Percentiles rank a stretch among this genome's conserved stretches.
Evolutionary conservation across 2,888 invertebrate genomes (phyloP).

Genomic region (Drosophila leonis): DNA sequence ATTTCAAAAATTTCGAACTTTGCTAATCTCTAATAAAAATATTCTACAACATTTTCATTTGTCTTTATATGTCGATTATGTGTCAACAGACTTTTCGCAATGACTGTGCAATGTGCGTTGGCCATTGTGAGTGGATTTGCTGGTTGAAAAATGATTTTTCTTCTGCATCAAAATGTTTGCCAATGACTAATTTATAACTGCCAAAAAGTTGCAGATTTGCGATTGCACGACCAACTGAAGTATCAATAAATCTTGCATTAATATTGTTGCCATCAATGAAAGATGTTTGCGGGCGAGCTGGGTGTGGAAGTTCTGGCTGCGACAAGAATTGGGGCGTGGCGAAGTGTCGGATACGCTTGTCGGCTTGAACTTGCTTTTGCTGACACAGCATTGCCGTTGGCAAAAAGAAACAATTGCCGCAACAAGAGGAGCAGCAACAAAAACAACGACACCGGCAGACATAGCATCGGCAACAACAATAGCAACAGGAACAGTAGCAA

Average conservation of each 20-base stretch:
- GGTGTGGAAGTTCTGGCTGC: background rate
- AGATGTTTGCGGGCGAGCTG: background rate
- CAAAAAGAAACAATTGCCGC: constrained; percentile 30
- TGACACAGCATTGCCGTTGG: constrained; percentile 40
- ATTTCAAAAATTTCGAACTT: background rate
- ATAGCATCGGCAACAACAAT: constrained; percentile 13
- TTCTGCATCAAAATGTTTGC: constrained; percentile 30
- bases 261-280: constrained; percentile 47
- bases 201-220: constrained; percentile 55
- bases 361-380: constrained; percentile 53
- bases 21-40: background rate
- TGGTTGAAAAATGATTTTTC: constrained; percentile 56
- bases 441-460: background rate
- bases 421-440: constrained; percentile 18
- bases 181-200: constrained; percentile 69
- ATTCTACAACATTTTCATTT: constrained; percentile 7
- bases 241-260: constrained; percentile 72
- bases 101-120: constrained; percentile 1
- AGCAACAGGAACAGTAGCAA: constrained; percentile 13
- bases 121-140: constrained; percentile 39
- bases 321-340: constrained; percentile 6
- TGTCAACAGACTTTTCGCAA: constrained; percentile 24
- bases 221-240: constrained; percentile 39
- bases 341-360: constrained; percentile 41
- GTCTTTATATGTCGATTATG: constrained; percentile 22